Percentiles rank a stretch among this genome's conserved stretches.
phyloP scores from a whole-genome alignment of 2,888 invertebrate species.

The Philhelius pedissequus region DNA sequence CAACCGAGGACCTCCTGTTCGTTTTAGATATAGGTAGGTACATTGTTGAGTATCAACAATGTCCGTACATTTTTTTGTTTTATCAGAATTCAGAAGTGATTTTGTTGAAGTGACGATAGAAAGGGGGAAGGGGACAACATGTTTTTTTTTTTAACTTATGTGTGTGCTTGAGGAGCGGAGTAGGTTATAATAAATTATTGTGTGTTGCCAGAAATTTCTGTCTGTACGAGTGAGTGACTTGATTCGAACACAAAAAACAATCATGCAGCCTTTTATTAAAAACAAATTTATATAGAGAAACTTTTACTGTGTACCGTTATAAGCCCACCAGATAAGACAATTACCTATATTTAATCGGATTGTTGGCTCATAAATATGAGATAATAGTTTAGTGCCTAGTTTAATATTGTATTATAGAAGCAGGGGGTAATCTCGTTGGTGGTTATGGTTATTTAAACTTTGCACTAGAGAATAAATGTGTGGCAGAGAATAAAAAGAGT shows the following conservation, averaged over 20 bases:
- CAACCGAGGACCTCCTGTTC: not conserved
- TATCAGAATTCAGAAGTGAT: not conserved
- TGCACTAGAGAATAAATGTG: not conserved
- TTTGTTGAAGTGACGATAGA: not conserved
- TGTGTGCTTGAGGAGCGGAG: not conserved
- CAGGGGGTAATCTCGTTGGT: not conserved
- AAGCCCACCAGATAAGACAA: not conserved
- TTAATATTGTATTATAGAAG: not conserved
- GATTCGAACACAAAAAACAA: constrained; percentile 11
- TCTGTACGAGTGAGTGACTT: constrained; percentile 2
- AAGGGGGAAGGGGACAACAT: not conserved
- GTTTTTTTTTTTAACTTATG: not conserved
- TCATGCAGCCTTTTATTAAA: not conserved
- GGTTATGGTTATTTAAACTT: not conserved
- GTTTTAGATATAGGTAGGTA: not conserved
- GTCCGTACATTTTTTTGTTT: not conserved
- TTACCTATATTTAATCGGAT: not conserved
- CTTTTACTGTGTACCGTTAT: not conserved
- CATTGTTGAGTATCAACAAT: not conserved
- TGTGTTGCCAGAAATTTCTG: not conserved
- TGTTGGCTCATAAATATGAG: not conserved
- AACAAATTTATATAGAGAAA: constrained; percentile 2
- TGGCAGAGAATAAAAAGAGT: not conserved
- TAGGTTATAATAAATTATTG: too few species aligned
- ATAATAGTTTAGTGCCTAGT: constrained; percentile 1